These are phyloP conservation scores for Clunio marinus DNA, from an alignment of 2,888 invertebrate genomes.

Conservation along the genomic window DNA sequence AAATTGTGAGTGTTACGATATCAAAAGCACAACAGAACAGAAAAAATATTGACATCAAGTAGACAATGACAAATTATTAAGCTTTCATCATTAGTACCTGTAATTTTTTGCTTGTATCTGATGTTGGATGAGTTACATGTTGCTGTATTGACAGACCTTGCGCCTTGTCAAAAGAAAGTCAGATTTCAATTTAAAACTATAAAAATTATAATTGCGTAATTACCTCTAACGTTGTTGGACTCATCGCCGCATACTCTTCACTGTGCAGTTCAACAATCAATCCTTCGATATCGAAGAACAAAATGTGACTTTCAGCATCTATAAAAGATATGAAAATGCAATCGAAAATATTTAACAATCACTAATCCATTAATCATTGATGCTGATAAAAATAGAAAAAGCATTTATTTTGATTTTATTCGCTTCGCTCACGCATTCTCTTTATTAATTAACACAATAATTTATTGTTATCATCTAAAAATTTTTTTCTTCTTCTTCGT, in stretches of 20 bases:
- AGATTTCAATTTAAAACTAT: neutral
- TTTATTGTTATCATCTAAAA: constrained; percentile 36
- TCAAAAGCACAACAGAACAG: no score
- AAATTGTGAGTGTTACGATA: no score
- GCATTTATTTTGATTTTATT: neutral
- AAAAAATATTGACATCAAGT: neutral
- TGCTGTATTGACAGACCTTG: constrained; percentile 29
- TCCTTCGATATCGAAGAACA: constrained; percentile 97
- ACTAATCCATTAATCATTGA: neutral
- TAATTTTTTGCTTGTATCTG: constrained; percentile 73
- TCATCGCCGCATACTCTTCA: constrained; percentile 92
- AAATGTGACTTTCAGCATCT: constrained; percentile 93
- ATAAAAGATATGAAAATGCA: constrained; percentile 39
- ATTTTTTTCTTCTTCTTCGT: no score
- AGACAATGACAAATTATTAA: neutral
- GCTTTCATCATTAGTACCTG: constrained; percentile 5
- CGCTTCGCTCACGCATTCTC: constrained; percentile 19
- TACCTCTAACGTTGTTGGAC: constrained; percentile 82
- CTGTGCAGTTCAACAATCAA: constrained; percentile 91
- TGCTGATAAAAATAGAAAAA: neutral
- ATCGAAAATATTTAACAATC: neutral
- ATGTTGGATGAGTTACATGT: constrained; percentile 74
- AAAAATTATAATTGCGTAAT: no score
- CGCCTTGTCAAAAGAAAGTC: constrained; percentile 12
- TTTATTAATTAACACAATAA: constrained; percentile 36